A percentile compares a stretch with the other conserved stretches of the same genome.
These are phyloP conservation scores for Drosophila sucinea DNA, from an alignment of 1,140 invertebrate genomes.

Conservation along the genomic window DNA sequence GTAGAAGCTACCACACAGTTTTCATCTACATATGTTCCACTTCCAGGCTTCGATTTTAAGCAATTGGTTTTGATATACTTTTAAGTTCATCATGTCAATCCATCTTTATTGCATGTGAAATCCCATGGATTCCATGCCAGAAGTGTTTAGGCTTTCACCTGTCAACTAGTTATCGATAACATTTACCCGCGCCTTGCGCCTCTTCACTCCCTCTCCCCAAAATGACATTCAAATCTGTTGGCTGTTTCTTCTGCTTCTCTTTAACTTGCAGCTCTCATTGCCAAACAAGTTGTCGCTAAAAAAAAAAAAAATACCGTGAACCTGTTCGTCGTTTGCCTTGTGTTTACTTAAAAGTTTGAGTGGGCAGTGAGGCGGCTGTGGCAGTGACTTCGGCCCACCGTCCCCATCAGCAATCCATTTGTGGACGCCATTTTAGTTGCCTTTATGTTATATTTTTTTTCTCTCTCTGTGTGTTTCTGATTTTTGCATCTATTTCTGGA, in stretches of 20 bases:
- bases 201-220: slow-evolving; percentile 36
- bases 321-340: slow-evolving; percentile 77
- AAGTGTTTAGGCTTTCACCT: slow-evolving; percentile 52
- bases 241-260: slow-evolving; percentile 17
- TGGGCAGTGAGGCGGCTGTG: slow-evolving; percentile 51
- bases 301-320: slow-evolving; percentile 47
- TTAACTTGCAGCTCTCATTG: slow-evolving; percentile 31
- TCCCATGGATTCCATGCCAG: slow-evolving; percentile 15
- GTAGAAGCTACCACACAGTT: no score
- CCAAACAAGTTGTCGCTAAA: slow-evolving; percentile 29
- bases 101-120: no score
- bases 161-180: slow-evolving; percentile 16
- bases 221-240: slow-evolving; percentile 69
- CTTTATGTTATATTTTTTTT: slow-evolving; percentile 25
- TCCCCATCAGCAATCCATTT: slow-evolving; percentile 19
- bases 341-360: slow-evolving; percentile 53
- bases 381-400: slow-evolving; percentile 34
- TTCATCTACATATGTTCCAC: no score
- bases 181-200: not conserved
- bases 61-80: no score
- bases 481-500: slow-evolving; percentile 45
- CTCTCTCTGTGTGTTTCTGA: not conserved
- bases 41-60: no score
- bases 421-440: slow-evolving; percentile 56
- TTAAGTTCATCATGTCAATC: no score